A percentile compares a stretch with the other conserved stretches of the same genome.
phyloP scores from a whole-genome alignment of 2,888 invertebrate species.

The Sphaeridia pumilis region DNA sequence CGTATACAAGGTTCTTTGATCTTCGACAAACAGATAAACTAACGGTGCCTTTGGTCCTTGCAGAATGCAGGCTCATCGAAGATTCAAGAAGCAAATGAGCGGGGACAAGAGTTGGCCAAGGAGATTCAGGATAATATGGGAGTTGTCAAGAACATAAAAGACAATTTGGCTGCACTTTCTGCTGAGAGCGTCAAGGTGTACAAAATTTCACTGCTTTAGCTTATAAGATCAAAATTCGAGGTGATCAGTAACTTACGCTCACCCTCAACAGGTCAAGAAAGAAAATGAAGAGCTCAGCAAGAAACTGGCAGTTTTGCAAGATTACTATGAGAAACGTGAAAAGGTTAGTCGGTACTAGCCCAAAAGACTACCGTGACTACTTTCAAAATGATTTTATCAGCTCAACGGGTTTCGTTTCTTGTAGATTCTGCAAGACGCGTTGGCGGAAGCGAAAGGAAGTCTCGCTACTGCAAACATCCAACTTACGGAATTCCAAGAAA shows the following conservation, averaged over 20 bases:
- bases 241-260: neutral
- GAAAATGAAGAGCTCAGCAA: slow-evolving; percentile 34
- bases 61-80: slow-evolving; percentile 34
- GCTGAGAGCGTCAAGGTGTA: slow-evolving; percentile 32
- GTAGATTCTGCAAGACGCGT: slow-evolving; percentile 26
- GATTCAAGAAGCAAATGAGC: slow-evolving; percentile 34
- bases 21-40: neutral
- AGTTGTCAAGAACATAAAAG: slow-evolving; percentile 35
- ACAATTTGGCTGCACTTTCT: slow-evolving; percentile 33
- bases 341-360: no score
- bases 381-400: neutral
- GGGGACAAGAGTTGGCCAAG: slow-evolving; percentile 32
- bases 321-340: slow-evolving; percentile 34
- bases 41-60: neutral
- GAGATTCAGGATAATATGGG: slow-evolving; percentile 36
- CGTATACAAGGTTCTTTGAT: no score
- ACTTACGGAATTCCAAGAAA: slow-evolving; percentile 26
- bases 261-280: slow-evolving; percentile 23
- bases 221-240: neutral
- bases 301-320: slow-evolving; percentile 29
- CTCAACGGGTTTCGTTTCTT: neutral
- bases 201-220: neutral
- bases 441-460: slow-evolving; percentile 25
- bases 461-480: slow-evolving; percentile 25
- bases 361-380: neutral